Conservation (phyloP, 2,797 vertebrate species). For the Dipus sagitta region DNA sequence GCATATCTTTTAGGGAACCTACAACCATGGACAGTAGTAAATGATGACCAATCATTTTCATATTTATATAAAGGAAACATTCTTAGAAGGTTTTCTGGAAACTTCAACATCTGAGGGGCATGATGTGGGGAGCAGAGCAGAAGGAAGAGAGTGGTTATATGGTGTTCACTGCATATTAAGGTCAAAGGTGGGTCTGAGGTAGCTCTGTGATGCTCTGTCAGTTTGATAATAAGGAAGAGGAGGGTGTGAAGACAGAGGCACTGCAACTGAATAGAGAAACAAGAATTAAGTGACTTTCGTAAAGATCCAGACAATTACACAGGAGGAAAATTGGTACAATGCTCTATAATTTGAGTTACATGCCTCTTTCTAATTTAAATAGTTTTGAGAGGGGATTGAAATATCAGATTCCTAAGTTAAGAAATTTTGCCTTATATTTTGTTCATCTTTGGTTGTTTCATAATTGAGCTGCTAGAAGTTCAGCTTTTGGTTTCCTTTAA, state of each 20-base stretch:
- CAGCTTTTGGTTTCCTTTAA: conserved; percentile 57
- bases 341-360: conserved; percentile 35
- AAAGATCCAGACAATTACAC: not conserved
- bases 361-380: conserved; percentile 40
- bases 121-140: not conserved
- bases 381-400: conserved; percentile 46
- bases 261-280: conserved; percentile 27
- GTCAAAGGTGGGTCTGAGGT: not conserved
- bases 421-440: conserved; percentile 14
- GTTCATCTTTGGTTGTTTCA: conserved; percentile 18
- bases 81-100: conserved; percentile 39
- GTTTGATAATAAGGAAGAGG: conserved; percentile 36
- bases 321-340: conserved; percentile 29
- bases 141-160: not conserved
- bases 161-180: not conserved
- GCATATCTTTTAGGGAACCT: not conserved
- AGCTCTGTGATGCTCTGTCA: not conserved
- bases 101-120: conserved; percentile 4
- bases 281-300: not conserved
- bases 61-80: not conserved
- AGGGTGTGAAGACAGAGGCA: conserved; percentile 19
- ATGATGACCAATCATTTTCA: not conserved
- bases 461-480: conserved; percentile 34
- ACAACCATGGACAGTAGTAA: not conserved
- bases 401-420: conserved; percentile 56